Base-by-base conservation (phyloP, 1,140 invertebrate genomes). In the Zophobas morio region DNA sequence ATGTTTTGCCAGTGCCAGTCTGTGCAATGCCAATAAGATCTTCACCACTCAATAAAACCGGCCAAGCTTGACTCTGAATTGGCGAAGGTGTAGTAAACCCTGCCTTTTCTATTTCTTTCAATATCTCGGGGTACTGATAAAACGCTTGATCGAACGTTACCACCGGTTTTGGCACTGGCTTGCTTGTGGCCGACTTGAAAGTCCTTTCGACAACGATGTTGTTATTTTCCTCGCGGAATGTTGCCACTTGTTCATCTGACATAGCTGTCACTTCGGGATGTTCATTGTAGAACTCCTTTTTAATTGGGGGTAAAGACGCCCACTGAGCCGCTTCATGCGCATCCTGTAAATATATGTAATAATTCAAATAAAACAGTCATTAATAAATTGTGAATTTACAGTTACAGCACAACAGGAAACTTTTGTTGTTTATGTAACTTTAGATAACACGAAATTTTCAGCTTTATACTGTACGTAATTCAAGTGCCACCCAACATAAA, bases 21-120 rank as follows among this genome's bases (percentile, higher is more conserved):
- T 98, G 96, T 0, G 97, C 96, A 77, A 98, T 98, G 8, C 96
- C 96, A 86, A 98, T 98, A 81, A 97, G 86, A 87, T 98, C 96
- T 82, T 93, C 89, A 0, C 96, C 96, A 82, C 91, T 92, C 2
- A 98, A 84, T 0, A 97, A 86, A 78, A 97, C 89, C 8, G 96
- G 96, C 96, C 96, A 98, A 0, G 94, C 93, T 87, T 98, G 96
- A 78, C 90, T 89, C 82, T 96, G 97, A 85, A 99, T 98, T 1
- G 97, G 97, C 6, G 96, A 96, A 1, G 97, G 97, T 76, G 89
- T 88, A 70, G 88, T 85, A 86, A 99, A 99, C 0, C 92, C 92
- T 84, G 96, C 93, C 75, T 95, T 94, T 49, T 90, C 84, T 70
- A 99, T 96, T 87, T 96, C 93, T 6, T 89, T 88, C 34, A 96